Evolutionary conservation across 2,113 vertebrate species (phyloP).

Genomic region (Nycticorax nycticorax): DNA sequence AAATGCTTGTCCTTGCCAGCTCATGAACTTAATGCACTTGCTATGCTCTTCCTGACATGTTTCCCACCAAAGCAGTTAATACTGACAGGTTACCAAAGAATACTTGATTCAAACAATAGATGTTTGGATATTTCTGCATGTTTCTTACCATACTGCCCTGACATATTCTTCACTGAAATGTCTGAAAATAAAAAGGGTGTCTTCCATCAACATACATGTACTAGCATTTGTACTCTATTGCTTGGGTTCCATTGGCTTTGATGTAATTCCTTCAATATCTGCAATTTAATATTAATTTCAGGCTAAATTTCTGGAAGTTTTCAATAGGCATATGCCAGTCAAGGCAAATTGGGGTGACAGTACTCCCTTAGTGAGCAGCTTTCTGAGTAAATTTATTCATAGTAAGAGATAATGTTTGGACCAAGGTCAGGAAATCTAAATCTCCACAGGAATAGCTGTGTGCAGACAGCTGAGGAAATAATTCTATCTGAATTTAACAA

Average conservation of each 20-base stretch:
- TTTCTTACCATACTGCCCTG: background rate
- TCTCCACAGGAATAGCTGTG: constrained; percentile 49
- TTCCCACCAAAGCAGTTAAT: background rate
- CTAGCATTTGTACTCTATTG: background rate
- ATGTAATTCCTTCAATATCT: background rate
- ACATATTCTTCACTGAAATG: background rate
- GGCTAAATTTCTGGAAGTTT: constrained; percentile 47
- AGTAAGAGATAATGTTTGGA: constrained; percentile 61
- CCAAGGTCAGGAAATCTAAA: constrained; percentile 66
- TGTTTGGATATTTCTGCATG: background rate
- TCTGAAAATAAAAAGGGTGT: background rate
- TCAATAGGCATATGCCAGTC: constrained; percentile 51
- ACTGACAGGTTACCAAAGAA: background rate
- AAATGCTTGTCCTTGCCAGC: background rate
- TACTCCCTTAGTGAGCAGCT: constrained; percentile 45
- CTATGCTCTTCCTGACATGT: background rate
- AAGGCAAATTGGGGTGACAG: constrained; percentile 57
- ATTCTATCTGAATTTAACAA: constrained; percentile 52
- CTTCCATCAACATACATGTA: background rate
- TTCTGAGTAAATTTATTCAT: constrained; percentile 69
- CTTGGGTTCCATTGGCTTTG: background rate
- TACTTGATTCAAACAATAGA: background rate
- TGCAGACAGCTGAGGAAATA: constrained; percentile 64
- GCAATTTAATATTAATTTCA: constrained; percentile 28
- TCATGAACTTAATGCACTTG: background rate